Evolutionary conservation across 2,113 vertebrate species (phyloP).

Genomic region (Thalassarche chlororhynchos): DNA sequence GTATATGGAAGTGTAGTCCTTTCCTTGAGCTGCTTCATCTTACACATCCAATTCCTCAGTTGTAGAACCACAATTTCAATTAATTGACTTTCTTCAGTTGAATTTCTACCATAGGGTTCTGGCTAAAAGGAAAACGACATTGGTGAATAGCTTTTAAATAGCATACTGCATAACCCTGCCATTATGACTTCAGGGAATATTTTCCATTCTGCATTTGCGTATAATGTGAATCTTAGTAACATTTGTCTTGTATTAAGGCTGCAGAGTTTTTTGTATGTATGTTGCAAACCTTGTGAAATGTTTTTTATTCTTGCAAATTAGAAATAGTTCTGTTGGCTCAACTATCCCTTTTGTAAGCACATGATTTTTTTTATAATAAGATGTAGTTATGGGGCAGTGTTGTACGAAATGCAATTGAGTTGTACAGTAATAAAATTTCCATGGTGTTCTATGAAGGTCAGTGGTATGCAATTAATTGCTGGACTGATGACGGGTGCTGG

Average conservation of each 20-base stretch:
- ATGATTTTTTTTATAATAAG: constrained; percentile 11
- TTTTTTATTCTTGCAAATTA: constrained; percentile 25
- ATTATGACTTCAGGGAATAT: constrained; percentile 52
- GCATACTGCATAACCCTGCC: constrained; percentile 14
- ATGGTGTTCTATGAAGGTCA: constrained; percentile 80
- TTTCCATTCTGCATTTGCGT: constrained; percentile 54
- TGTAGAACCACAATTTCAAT: not conserved
- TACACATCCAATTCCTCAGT: not conserved
- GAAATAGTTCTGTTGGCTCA: constrained; percentile 38
- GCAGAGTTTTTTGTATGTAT: not conserved
- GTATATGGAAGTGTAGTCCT: not conserved
- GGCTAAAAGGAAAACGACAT: constrained; percentile 3
- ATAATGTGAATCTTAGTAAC: constrained; percentile 1
- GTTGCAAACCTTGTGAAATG: constrained; percentile 34
- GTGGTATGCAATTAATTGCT: constrained; percentile 85
- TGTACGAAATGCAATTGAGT: constrained; percentile 74
- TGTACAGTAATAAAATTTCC: constrained; percentile 85
- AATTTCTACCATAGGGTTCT: constrained; percentile 14
- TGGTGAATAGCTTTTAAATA: constrained; percentile 54
- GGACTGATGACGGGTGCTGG: constrained; percentile 73
- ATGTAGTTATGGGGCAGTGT: constrained; percentile 76
- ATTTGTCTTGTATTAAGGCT: constrained; percentile 37
- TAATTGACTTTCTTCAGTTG: constrained; percentile 16
- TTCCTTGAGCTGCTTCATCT: not conserved
- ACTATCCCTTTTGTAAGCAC: constrained; percentile 16